Conservation (phyloP, 2,113 vertebrate species). For the Acinonyx jubatus region DNA sequence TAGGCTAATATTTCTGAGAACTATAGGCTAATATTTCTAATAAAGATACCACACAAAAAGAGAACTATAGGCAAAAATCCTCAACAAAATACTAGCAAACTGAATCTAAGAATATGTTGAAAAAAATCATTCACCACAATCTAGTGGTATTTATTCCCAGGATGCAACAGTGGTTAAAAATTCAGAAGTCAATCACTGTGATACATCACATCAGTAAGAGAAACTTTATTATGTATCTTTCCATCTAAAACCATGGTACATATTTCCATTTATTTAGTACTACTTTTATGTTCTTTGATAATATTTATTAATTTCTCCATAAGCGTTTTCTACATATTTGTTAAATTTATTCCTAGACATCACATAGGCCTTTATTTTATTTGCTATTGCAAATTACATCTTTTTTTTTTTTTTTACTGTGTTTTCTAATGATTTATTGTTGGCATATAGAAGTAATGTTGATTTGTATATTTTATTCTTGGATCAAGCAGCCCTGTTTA, state of each 20-base stretch:
- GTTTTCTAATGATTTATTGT: not conserved
- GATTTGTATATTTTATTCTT: not conserved
- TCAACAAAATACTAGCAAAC: no score
- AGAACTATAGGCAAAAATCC: no score
- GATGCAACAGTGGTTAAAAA: no score
- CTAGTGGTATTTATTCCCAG: no score
- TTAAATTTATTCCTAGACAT: not conserved
- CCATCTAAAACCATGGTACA: not conserved
- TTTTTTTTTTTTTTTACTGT: not conserved
- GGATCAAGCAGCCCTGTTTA: not conserved
- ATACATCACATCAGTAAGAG: no score
- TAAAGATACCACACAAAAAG: no score
- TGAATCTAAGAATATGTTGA: no score
- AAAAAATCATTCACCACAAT: no score
- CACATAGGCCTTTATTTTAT: not conserved
- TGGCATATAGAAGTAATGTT: not conserved
- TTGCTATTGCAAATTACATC: not conserved
- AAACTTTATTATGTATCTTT: not conserved
- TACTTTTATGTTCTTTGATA: not conserved
- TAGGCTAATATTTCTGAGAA: no score
- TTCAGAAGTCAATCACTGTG: no score
- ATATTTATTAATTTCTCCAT: not conserved
- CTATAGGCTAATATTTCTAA: no score
- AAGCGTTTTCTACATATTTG: not conserved
- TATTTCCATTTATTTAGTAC: not conserved